Evolutionary conservation across 2,888 invertebrate genomes (phyloP), one percentile per base, ranked within the genome.

Genomic region (Acheta domesticus): DNA sequence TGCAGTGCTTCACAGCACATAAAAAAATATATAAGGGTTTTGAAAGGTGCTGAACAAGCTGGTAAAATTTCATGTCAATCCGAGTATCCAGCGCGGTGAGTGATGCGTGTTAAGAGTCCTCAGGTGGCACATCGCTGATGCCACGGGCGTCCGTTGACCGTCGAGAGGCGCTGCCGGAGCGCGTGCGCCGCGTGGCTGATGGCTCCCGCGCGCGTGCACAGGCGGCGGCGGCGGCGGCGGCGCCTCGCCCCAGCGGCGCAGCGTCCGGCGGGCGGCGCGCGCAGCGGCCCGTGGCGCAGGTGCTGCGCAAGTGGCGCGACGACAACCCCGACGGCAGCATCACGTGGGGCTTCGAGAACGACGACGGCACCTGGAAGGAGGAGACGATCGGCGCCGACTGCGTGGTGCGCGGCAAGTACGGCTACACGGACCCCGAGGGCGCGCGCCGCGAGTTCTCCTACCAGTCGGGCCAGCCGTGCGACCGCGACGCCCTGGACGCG

Each of bases 301-400:
- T 89, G 82, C 83, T 89, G 79, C 85, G 87, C 75, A 88, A 88
- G 85, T 95, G 91, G 88, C 91, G 93, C 78, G 94, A 94, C 75
- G 94, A 95, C 86, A 94, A 94, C 84, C 89, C 90, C 48, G 93
- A 94, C 83, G 94, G 94, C 74, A 94, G 93, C 85, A 95, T 95
- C 83, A 93, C 93, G 0, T 95, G 95, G 95, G 95, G 95, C 77
- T 95, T 93, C 85, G 95, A 95, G 86, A 95, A 95, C 85, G 95
- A 95, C 84, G 95, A 95, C 84, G 95, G 95, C 36, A 93, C 94
- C 2, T 95, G 93, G 87, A 95, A 95, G 85, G 95, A 95, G 85
- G 95, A 95, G 88, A 90, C 91, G 12, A 93, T 95, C 83, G 95
- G 95, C 76, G 88, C 90, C 16, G 94, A 95, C 86, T 93, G 93